A percentile compares a stretch with the other conserved stretches of the same genome.
phyloP scores from a whole-genome alignment of 2,888 invertebrate genomes.

The Agonopterix subpropinquella region DNA sequence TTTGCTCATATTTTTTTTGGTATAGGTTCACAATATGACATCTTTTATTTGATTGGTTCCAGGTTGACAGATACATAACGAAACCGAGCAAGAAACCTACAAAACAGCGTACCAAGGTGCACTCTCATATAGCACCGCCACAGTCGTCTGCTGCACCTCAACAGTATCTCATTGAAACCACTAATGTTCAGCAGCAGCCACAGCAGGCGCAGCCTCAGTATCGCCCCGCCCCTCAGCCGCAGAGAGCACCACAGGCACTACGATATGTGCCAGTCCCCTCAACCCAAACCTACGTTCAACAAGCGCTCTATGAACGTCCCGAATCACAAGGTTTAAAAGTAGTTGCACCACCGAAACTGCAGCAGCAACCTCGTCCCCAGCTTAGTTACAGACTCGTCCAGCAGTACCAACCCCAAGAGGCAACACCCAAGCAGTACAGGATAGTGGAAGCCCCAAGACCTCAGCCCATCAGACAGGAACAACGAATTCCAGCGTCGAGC shows the following conservation, averaged over 20 bases:
- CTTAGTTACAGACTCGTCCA: slow-evolving; percentile 46
- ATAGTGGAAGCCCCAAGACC: slow-evolving; percentile 49
- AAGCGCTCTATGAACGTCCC: slow-evolving; percentile 50
- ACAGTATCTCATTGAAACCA: slow-evolving; percentile 69
- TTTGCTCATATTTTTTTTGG: neutral
- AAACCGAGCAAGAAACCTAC: slow-evolving; percentile 61
- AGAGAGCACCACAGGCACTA: slow-evolving; percentile 40
- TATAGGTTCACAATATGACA: neutral
- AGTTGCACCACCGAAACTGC: slow-evolving; percentile 62
- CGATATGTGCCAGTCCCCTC: slow-evolving; percentile 46
- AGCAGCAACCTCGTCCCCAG: slow-evolving; percentile 33
- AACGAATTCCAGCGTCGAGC: slow-evolving; percentile 40
- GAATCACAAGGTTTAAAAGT: slow-evolving; percentile 64
- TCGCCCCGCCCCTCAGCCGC: slow-evolving; percentile 33
- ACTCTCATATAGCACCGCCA: slow-evolving; percentile 30
- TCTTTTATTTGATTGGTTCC: slow-evolving; percentile 20
- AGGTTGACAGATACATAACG: slow-evolving; percentile 61
- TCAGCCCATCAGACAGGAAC: slow-evolving; percentile 49
- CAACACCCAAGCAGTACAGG: slow-evolving; percentile 57
- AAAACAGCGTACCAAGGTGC: slow-evolving; percentile 51
- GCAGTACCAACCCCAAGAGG: slow-evolving; percentile 58
- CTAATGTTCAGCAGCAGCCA: slow-evolving; percentile 53
- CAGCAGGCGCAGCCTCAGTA: slow-evolving; percentile 31
- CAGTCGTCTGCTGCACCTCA: slow-evolving; percentile 56
- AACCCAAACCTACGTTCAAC: slow-evolving; percentile 33